phyloP scores from a whole-genome alignment of 2,888 invertebrate species.

The Drosophila lacicola region DNA sequence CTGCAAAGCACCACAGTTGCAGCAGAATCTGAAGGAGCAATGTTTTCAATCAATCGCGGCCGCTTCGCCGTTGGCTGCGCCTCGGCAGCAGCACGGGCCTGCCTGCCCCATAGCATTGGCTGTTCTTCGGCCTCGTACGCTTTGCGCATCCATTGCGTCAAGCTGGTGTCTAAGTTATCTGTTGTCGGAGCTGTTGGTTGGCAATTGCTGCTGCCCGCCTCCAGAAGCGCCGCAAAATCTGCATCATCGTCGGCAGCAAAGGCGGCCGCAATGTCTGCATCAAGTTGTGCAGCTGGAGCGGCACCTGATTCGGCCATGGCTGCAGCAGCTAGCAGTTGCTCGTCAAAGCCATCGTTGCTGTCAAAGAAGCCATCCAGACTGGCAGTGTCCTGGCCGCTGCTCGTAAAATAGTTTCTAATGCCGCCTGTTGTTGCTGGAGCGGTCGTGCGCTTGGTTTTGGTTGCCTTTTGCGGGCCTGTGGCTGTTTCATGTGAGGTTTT shows the following conservation, averaged over 20 bases:
- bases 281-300: constrained; percentile 12
- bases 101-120: constrained; percentile 65
- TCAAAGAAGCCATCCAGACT: constrained; percentile 74
- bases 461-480: constrained; percentile 12
- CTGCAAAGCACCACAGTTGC: constrained; percentile 64
- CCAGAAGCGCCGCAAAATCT: constrained; percentile 64
- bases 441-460: constrained; percentile 20
- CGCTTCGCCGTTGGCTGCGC: constrained; percentile 47
- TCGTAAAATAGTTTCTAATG: constrained; percentile 66
- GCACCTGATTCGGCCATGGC: constrained; percentile 32
- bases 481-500: not conserved
- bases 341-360: constrained; percentile 82
- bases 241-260: constrained; percentile 77
- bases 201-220: not conserved
- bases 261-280: constrained; percentile 71
- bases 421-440: constrained; percentile 16
- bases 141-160: constrained; percentile 48
- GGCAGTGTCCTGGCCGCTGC: constrained; percentile 12
- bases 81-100: constrained; percentile 39
- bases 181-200: not conserved
- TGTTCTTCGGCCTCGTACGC: constrained; percentile 43
- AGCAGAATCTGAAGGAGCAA: not conserved
- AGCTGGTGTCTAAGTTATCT: constrained; percentile 36
- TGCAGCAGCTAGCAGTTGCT: constrained; percentile 64
- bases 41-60: constrained; percentile 17